A percentile compares a stretch with the other conserved stretches of the same genome.
These are phyloP conservation scores for Calliopum simillimum DNA, from an alignment of 2,888 invertebrate species.

Conservation along the genomic window DNA sequence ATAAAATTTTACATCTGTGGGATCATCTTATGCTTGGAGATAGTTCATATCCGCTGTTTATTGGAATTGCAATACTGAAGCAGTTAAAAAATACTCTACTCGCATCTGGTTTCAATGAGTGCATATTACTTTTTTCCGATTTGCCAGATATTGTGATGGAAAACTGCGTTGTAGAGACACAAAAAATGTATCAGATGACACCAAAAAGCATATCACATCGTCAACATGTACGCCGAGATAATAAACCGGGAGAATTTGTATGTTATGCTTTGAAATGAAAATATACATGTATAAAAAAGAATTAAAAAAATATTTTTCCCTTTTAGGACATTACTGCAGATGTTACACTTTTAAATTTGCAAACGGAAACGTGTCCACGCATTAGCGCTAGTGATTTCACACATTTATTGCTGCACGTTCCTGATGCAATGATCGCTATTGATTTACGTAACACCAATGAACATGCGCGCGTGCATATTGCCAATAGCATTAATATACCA, in stretches of 20 bases:
- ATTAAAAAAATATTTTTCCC: neutral
- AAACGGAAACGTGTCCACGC: constrained; percentile 81
- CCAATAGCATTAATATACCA: constrained; percentile 89
- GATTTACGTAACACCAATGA: constrained; percentile 73
- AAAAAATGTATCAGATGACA: constrained; percentile 81
- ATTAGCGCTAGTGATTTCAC: constrained; percentile 89
- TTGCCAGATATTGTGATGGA: constrained; percentile 97
- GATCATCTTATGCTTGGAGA: constrained; percentile 94
- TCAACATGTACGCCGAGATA: constrained; percentile 75
- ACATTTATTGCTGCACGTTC: constrained; percentile 74
- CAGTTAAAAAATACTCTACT: constrained; percentile 88
- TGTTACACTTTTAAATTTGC: constrained; percentile 76
- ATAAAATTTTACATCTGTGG: constrained; percentile 98
- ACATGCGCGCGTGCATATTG: constrained; percentile 82
- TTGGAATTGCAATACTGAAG: constrained; percentile 92
- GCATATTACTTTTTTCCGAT: constrained; percentile 98
- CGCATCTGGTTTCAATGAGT: constrained; percentile 96
- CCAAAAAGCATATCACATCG: constrained; percentile 90
- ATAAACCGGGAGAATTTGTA: constrained; percentile 61
- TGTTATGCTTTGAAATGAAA: constrained; percentile 23
- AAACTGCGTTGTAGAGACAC: constrained; percentile 88
- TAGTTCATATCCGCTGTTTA: constrained; percentile 91
- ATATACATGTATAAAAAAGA: neutral
- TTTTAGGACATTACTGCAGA: constrained; percentile 75
- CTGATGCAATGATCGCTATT: constrained; percentile 72